Evolutionary conservation across 2,113 vertebrate genomes (phyloP), one percentile per base, ranked within the genome.

Genomic region (Lepidothrix coronata): DNA sequence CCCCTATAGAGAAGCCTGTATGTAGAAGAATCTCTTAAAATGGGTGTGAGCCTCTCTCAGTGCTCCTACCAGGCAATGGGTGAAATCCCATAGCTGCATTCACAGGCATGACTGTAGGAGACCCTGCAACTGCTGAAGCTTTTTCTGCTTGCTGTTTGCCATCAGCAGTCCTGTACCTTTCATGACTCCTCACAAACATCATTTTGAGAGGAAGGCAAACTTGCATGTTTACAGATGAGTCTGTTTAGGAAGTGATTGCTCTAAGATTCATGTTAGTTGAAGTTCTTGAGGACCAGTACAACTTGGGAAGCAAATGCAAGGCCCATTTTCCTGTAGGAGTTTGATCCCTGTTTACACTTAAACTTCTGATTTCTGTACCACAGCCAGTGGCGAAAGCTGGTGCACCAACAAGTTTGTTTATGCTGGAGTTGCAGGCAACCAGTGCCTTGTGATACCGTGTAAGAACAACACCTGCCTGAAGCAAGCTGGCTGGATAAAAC

Each of bases 351-450:
- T 81, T 95, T 89, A 82, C n/a, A 31, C 31, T 43, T 35, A 37
- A 59, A 49, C 27, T 57, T 52, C 51, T 58, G 46, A 58, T 82
- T 91, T 74, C 89, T 71, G 24, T 67, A 16, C 41, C n/a, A 30
- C 39, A 63, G 57, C 48, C 0, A 1, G 16, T 90, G 59, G 71
- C 46, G 30, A 94, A 67, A 33, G 48, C 48, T 63, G 70, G 22
- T 85, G 75, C 44, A 65, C 81, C 44, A 48, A 39, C 22, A 83
- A 19, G 70, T 89, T 80, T 55, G 48, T 76, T 94, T 86, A 18
- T 74, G 41, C 39, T 43, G 81, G 72, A 74, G 61, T 17, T 66
- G 55, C 73, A 70, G 55, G 46, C 65, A 77, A 18, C n/a, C 39
- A 30, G 39, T 25, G 25, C 66, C 77, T 74, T 74, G 30, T 31